phyloP scores from a whole-genome alignment of 2,113 vertebrate genomes.

The Myrmophylax atrothorax region DNA sequence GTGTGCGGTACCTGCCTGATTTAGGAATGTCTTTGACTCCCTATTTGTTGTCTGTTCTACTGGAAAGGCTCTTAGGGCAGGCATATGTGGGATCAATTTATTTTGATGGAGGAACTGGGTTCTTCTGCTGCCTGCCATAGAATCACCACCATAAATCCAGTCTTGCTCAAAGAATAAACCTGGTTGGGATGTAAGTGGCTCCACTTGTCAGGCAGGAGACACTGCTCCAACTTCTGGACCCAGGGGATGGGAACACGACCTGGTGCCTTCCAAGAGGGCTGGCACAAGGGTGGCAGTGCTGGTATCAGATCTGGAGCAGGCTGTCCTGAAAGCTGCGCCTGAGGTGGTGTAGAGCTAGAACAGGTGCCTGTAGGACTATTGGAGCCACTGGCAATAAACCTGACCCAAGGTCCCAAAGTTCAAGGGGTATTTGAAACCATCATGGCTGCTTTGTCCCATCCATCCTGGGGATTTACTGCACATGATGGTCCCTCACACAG shows the following conservation, averaged over 20 bases:
- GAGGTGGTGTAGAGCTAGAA: neutral
- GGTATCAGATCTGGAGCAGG: neutral
- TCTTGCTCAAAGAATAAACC: neutral
- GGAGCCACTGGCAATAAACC: neutral
- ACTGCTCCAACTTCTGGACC: rapidly evolving
- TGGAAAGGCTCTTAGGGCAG: neutral
- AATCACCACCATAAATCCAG: rapidly evolving
- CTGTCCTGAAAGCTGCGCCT: neutral
- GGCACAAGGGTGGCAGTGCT: rapidly evolving
- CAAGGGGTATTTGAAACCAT: neutral
- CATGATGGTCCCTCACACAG: rapidly evolving
- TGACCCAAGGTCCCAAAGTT: neutral
- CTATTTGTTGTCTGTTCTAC: neutral
- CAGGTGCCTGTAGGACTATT: rapidly evolving
- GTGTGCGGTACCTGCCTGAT: no score
- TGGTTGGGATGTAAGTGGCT: neutral
- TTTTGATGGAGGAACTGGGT: neutral
- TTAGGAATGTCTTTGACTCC: neutral
- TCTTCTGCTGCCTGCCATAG: neutral
- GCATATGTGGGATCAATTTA: rapidly evolving
- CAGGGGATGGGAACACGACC: rapidly evolving
- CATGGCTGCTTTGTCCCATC: neutral
- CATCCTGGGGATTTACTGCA: neutral
- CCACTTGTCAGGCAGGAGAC: neutral
- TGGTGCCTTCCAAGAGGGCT: rapidly evolving